Conservation (phyloP, 2,888 invertebrate genomes). For the Lacanobia wlatinum region DNA sequence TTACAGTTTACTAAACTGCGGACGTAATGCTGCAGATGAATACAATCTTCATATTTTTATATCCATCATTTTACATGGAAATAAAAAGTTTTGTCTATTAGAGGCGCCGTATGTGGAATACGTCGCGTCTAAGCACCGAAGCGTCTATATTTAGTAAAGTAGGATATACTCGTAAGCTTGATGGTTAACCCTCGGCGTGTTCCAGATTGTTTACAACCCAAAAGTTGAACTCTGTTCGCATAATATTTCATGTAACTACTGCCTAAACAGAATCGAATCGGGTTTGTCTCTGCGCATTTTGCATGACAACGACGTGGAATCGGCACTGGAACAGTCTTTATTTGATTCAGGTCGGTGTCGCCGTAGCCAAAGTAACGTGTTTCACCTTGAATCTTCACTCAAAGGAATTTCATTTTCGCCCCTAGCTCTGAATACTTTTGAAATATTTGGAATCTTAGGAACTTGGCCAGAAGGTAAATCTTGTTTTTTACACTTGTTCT, state of each 20-base stretch:
- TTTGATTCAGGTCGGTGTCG: slow-evolving; percentile 62
- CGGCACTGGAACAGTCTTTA: slow-evolving; percentile 57
- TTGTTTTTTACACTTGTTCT: slow-evolving; percentile 4
- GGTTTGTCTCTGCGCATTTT: slow-evolving; percentile 55
- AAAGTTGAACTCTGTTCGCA: slow-evolving; percentile 28
- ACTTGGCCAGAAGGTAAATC: slow-evolving; percentile 34
- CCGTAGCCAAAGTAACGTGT: slow-evolving; percentile 59
- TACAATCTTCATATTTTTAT: slow-evolving; percentile 59
- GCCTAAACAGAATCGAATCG: slow-evolving; percentile 35
- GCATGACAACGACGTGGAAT: slow-evolving; percentile 44
- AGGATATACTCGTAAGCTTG: slow-evolving; percentile 6
- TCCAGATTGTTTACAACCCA: slow-evolving; percentile 42
- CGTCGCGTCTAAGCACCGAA: slow-evolving; percentile 5
- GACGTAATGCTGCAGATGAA: slow-evolving; percentile 55
- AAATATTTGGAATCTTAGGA: slow-evolving; percentile 50
- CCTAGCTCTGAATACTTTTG: slow-evolving; percentile 54
- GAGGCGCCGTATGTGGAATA: slow-evolving; percentile 11
- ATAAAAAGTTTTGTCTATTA: slow-evolving; percentile 40
- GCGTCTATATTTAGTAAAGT: slow-evolving; percentile 14
- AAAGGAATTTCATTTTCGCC: slow-evolving; percentile 72
- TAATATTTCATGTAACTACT: slow-evolving; percentile 38
- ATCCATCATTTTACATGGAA: slow-evolving; percentile 37
- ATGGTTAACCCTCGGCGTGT: slow-evolving; percentile 17
- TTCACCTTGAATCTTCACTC: slow-evolving; percentile 70
- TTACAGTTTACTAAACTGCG: slow-evolving; percentile 70